Evolutionary conservation across 92 coral and sea anemone species (phyloP).

Genomic region (Zoanthus solanderi): DNA sequence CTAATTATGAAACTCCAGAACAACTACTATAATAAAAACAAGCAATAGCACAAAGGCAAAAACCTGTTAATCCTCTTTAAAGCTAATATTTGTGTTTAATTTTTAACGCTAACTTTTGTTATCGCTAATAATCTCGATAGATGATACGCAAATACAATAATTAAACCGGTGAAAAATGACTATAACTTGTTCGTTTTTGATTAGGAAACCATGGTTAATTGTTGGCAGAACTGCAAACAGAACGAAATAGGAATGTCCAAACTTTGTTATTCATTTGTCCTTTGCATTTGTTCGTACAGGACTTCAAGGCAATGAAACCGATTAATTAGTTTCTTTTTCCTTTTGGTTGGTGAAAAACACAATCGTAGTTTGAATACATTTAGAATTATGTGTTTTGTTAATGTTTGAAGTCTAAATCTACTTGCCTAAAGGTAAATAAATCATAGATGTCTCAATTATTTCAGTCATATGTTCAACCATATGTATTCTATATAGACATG

Average conservation of each 20-base stretch:
- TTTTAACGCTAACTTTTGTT: too few relatives aligned
- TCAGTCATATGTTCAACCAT: conserved; percentile 33
- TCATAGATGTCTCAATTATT: conserved; percentile 39
- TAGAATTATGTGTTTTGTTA: background rate
- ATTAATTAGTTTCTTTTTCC: background rate
- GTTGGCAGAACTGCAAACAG: background rate
- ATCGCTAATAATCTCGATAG: too few relatives aligned
- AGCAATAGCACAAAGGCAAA: too few relatives aligned
- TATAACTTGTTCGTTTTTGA: background rate
- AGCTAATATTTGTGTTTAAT: too few relatives aligned
- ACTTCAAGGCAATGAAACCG: background rate
- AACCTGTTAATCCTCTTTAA: too few relatives aligned
- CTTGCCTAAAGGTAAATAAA: conserved; percentile 20
- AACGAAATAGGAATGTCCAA: conserved; percentile 1
- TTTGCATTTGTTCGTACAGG: background rate
- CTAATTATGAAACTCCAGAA: too few relatives aligned
- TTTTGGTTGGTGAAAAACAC: background rate
- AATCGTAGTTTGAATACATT: background rate
- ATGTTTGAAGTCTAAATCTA: background rate
- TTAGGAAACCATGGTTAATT: conserved; percentile 12
- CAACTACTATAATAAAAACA: too few relatives aligned
- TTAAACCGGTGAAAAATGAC: background rate
- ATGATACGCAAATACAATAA: too few relatives aligned
- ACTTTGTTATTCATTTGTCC: conserved; percentile 2
- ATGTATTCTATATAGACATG: conserved; percentile 32